Base-by-base conservation (phyloP, 2,888 invertebrate genomes). In the Melanostoma scalare region DNA sequence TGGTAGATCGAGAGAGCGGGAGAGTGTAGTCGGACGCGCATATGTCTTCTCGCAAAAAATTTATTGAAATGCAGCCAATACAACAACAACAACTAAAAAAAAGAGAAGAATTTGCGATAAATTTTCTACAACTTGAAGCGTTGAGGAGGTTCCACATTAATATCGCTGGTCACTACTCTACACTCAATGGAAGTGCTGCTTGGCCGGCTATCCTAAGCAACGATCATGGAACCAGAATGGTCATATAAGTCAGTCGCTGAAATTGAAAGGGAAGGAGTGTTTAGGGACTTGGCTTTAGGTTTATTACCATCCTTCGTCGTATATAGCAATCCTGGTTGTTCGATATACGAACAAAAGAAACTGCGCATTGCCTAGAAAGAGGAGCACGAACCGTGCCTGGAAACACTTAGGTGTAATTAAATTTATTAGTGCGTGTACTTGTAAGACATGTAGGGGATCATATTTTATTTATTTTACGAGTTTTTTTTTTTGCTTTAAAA, bases 351-450 rank as follows among this genome's bases (percentile, higher is more conserved):
- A 4, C 33, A 33, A 33, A 53, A 5, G 10, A 50, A 53, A 53
- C 10, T 46, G 44, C n/a, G 3, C 5, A 10, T 10, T 46, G 10
- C 10, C 44, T 46, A 46, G 44, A 6, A 53, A 53, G 9, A 36
- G 9, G 38, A 61, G 48, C 1, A 10, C 63, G 46, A 55, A 58
- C 80, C 80, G 40, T 53, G 71, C 58, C 63, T 48, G 69, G 52
- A 73, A 73, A 69, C 78, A 82, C 78, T 82, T 73, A 42, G 69
- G 52, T 35, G 78, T 78, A 78, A 82, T 82, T 78, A 82, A 82
- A 82, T 82, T 78, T 82, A 82, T 74, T 78, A 78, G 68, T 82
- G 82, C 78, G 78, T 78, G 68, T 67, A 69, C 61, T 68, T 73
- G 20, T n/a, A 82, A 72, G 77, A 58, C 46, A 52, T 20, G n/a